phyloP scores from a whole-genome alignment of 2,113 vertebrate species.

The Numenius arquata region DNA sequence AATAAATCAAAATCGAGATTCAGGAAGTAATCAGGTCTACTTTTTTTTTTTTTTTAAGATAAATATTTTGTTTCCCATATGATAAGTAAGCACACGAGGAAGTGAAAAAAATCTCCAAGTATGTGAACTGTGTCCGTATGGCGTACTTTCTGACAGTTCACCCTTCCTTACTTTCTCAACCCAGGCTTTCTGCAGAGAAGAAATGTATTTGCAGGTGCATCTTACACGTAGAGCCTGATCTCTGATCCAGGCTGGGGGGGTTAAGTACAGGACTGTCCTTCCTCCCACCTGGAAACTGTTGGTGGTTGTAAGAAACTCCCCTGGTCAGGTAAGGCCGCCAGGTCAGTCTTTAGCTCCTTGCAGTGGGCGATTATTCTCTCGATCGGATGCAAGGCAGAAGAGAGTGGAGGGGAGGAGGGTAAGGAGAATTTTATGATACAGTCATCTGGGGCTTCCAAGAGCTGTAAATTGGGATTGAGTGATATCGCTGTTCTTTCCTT shows the following conservation, averaged over 20 bases:
- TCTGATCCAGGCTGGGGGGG: neutral
- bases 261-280: neutral
- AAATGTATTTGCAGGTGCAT: neutral
- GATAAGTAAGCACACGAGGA: neutral
- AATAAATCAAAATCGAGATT: neutral
- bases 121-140: neutral
- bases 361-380: neutral
- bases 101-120: neutral
- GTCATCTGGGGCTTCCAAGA: neutral
- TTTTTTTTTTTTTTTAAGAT: neutral
- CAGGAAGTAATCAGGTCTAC: neutral
- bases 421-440: neutral
- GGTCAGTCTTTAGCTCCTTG: neutral
- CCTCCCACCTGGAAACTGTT: neutral
- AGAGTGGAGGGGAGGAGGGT: neutral
- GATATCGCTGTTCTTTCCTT: constrained; percentile 53
- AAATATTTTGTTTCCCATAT: neutral
- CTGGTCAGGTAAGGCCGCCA: neutral
- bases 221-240: neutral
- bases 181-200: neutral
- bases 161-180: neutral
- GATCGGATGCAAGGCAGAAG: neutral
- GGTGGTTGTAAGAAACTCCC: neutral
- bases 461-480: constrained; percentile 38
- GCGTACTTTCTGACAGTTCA: neutral